A percentile compares a stretch with the other conserved stretches of the same genome.
These are phyloP conservation scores for Xenops minutus DNA, from an alignment of 2,797 vertebrate species.

Conservation along the genomic window DNA sequence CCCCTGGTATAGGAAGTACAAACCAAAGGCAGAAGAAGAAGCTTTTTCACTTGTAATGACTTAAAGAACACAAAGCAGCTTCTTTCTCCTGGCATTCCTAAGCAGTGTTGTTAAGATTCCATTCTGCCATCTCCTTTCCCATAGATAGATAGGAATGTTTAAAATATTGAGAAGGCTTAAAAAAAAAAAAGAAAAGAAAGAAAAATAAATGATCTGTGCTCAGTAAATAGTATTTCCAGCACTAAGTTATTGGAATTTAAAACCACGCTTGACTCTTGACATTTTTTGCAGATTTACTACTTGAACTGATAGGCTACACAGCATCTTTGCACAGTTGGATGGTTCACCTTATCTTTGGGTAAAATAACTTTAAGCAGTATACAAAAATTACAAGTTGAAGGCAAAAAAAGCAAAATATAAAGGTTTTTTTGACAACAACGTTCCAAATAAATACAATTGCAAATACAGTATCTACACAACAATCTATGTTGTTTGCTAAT, in stretches of 20 bases:
- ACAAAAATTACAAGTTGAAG: not conserved
- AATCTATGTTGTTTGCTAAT: not conserved
- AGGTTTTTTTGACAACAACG: not conserved
- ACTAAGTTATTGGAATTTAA: not conserved
- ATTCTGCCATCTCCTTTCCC: not conserved
- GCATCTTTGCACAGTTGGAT: not conserved
- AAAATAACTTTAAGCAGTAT: not conserved
- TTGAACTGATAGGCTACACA: not conserved
- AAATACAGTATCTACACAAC: not conserved
- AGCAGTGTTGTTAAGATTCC: not conserved
- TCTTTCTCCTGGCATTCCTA: not conserved
- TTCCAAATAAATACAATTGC: not conserved
- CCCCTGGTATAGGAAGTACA: not conserved
- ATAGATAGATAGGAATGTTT: not conserved
- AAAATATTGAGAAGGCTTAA: not conserved
- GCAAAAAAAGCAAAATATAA: not conserved
- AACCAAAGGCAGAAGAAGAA: not conserved
- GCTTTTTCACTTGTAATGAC: not conserved
- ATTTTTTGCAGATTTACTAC: not conserved
- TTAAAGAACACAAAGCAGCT: not conserved
- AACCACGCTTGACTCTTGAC: not conserved
- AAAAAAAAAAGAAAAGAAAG: not conserved
- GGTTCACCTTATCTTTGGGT: not conserved
- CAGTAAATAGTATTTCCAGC: not conserved
- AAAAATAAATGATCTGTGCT: fast-evolving